Base-by-base conservation (phyloP, 1,140 invertebrate species). In the Venturia canescens region DNA sequence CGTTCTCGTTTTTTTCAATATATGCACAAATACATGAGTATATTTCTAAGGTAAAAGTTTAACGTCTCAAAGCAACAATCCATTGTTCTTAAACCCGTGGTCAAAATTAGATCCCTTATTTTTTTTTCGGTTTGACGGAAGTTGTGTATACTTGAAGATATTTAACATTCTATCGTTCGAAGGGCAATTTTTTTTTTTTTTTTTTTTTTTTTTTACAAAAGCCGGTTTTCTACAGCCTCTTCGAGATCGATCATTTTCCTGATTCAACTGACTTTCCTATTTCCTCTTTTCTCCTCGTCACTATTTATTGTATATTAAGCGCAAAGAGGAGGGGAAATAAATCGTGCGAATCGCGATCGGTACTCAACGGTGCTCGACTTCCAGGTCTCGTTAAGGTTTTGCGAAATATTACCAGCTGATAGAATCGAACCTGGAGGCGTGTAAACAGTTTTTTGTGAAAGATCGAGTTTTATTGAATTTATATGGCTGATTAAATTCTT, bases 31-130 rank as follows among this genome's bases (percentile, higher is more conserved):
- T 66, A 27, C 23, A 27, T 66, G 21, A 15, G 4, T 66, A 23
- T 29, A 23, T 3, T 26, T 11, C 21, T 9, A 44, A 44, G 7
- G 38, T 44, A 11, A 11, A 3, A 5, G 13, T 44, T 9, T 6
- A 44, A 3, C 38, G 38, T 44, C 38, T 3, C 38, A 44, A 48
- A 53, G 53, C 53, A 74, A 78, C 82, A 44, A 87, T 83, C 89
- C 88, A 90, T 91, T 90, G 90, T 91, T 91, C 9, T 91, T 90
- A 91, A 90, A 90, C 84, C 87, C 89, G 85, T 79, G 84, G 89
- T 88, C 83, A 74, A 82, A 84, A 86, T 86, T 84, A 83, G 84
- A 85, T 87, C 81, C 81, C 85, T 87, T 69, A 29, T 53, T 50
- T 48, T 9, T 71, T 21, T 11, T 26, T 15, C 15, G 71, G 29